Base-by-base conservation (phyloP, 2,888 invertebrate species). In the Eupeodes luniger region DNA sequence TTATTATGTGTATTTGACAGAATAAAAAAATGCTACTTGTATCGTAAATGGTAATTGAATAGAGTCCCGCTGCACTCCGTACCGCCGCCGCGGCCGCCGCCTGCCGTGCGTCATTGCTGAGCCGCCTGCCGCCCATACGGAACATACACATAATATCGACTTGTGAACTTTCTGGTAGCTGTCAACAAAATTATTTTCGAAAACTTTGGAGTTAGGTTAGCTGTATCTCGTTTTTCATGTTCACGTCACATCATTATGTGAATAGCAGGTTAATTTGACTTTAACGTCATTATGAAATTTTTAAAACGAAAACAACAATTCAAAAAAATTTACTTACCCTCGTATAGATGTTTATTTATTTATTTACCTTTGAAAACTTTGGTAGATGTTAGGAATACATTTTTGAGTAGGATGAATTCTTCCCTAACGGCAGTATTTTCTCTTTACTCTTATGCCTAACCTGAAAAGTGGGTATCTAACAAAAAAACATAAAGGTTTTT, bases 161-260 rank as follows among this genome's bases (percentile, higher is more conserved):
- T 79, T 69, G 74, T 84, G 67, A 84, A 79, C 83, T 75, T 84
- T 78, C 61, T 78, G 78, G 53, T 79, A 69, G 72, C 83, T 84
- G 83, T 79, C 83, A 69, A 59, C 16, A 79, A 70, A 79, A 67
- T 59, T 83, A 72, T 83, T 72, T 59, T 59, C 34, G 66, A 53
- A 57, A 72, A 34, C 16, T 72, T 59, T 55, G 2, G 55, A 55
- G 44, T 55, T 14, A 14, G 59, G 47, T 7, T 27, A 27, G 27
- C 27, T 40, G 5, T 40, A 27, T 57, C 47, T 72, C 27, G 72
- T 47, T 59, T 72, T 59, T 72, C 47, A 59, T 72, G 72, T 47
- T 72, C 47, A 72, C 47, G 72, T 72, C 44, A 59, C n/a, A 47
- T 57, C n/a, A 57, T 59, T 72, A n/a, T 47, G 57, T 19, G 47